Evolutionary conservation across 2,888 invertebrate genomes (phyloP).

Genomic region (Pyralis farinalis): DNA sequence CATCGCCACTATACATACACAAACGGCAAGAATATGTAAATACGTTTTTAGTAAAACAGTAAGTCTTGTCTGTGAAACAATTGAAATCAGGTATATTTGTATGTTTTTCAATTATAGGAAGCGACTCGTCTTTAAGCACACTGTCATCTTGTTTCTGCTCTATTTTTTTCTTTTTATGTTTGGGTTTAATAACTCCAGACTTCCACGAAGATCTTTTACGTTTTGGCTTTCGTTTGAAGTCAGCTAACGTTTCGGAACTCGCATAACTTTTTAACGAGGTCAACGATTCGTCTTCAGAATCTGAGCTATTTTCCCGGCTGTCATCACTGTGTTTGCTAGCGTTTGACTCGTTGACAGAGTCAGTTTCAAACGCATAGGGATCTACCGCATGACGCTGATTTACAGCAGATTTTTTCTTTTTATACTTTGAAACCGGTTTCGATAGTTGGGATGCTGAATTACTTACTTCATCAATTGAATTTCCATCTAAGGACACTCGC

Average conservation of each 20-base stretch:
- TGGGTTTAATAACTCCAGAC: slow-evolving; percentile 60
- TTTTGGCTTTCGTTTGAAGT: slow-evolving; percentile 52
- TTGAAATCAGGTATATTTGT: slow-evolving; percentile 37
- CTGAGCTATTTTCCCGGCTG: slow-evolving; percentile 33
- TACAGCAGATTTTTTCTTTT: slow-evolving; percentile 40
- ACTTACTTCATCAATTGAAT: slow-evolving; percentile 13
- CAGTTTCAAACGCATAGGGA: slow-evolving; percentile 60
- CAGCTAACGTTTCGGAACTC: slow-evolving; percentile 45
- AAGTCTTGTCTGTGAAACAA: slow-evolving; percentile 62
- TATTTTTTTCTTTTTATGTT: slow-evolving; percentile 50
- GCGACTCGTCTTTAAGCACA: slow-evolving; percentile 12
- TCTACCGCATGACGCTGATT: slow-evolving; percentile 33
- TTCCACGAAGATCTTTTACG: slow-evolving; percentile 55
- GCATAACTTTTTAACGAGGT: slow-evolving; percentile 50
- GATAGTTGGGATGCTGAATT: slow-evolving; percentile 17
- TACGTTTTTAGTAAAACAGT: slow-evolving; percentile 60
- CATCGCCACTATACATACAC: slow-evolving; percentile 80
- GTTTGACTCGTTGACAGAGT: slow-evolving; percentile 45
- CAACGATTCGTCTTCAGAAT: slow-evolving; percentile 53
- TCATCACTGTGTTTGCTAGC: slow-evolving; percentile 38
- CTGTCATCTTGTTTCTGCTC: slow-evolving; percentile 24
- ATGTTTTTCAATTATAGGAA: background rate
- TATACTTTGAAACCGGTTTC: slow-evolving; percentile 21
- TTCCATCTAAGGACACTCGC: background rate
- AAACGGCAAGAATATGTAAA: slow-evolving; percentile 78